Evolutionary conservation across 2,113 vertebrate species (phyloP), one percentile per base, ranked within the genome.

Genomic region (Hippocampus mohnikei): DNA sequence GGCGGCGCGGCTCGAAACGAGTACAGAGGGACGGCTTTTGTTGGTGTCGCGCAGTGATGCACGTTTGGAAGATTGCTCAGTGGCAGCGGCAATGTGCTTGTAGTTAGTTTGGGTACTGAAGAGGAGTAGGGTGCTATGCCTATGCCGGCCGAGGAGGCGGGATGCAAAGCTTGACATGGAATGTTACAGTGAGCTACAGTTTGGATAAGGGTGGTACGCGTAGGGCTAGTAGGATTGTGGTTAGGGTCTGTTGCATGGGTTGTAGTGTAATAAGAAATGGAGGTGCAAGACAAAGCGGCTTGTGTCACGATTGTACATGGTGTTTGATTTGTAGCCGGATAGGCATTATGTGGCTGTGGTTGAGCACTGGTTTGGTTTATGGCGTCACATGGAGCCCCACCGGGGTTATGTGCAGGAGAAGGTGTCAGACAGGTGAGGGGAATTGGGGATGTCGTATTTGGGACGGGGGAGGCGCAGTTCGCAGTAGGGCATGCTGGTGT

Each of bases 101-200:
- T 82, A 74, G 85, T 88, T 37, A 89, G 64, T 79, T 80, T 85
- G 21, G 87, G 84, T 18, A 88, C 71, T 0, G 83, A 85, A 41
- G 85, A 82, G 33, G 87, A 82, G 67, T 77, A 90, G n/a, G 84
- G 80, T 21, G 79, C 72, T 23, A 85, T 69, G 40, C 85, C 85
- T 11, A 75, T 79, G 71, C 29, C 76, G 62, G 74, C 70, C 68
- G 84, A 69, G 41, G 86, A 73, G 75, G 74, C 66, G 52, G 76
- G 85, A 79, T 90, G 86, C 68, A 85, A 69, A 67, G 70, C 63
- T 74, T 86, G 81, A 69, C 85, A 89, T 37, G 88, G 88, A 62
- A 90, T 88, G 75, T 88, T 89, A 63, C 90, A 90, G 52, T 87
- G 88, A 53, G 88, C 87, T 27, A 90, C 81, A n/a, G 88, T 90